Conservation (phyloP, 1,140 invertebrate species). For the Aphis craccivora region DNA sequence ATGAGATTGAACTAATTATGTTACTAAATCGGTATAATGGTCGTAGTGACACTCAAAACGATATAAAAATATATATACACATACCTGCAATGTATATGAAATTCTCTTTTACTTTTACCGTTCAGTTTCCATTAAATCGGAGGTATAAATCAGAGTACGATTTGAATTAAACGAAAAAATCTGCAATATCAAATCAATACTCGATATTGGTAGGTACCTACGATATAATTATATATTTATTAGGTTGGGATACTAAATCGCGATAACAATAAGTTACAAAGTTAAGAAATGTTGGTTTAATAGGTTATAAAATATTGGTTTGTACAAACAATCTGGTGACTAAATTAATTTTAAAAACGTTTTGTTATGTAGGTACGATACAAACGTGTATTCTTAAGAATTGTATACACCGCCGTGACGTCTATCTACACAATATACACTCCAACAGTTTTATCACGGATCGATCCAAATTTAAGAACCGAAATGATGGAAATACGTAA, state of each 20-base stretch:
- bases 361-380: background rate
- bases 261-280: background rate
- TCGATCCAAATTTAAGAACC: background rate
- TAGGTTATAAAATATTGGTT: background rate
- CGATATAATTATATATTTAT: background rate
- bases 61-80: background rate
- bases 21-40: background rate
- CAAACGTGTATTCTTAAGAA: background rate
- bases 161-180: background rate
- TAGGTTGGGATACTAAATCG: background rate
- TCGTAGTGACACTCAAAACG: background rate
- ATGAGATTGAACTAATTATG: background rate
- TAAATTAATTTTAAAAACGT: background rate
- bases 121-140: background rate
- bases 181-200: too few species aligned
- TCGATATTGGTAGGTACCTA: background rate
- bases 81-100: too few species aligned
- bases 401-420: background rate
- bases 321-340: background rate
- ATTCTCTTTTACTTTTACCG: background rate
- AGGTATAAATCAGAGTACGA: background rate
- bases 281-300: background rate
- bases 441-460: background rate
- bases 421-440: background rate
- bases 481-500: background rate